A percentile compares a stretch with the other conserved stretches of the same genome.
These are phyloP conservation scores for Musca vetustissima DNA, from an alignment of 1,140 invertebrate species.

Conservation along the genomic window DNA sequence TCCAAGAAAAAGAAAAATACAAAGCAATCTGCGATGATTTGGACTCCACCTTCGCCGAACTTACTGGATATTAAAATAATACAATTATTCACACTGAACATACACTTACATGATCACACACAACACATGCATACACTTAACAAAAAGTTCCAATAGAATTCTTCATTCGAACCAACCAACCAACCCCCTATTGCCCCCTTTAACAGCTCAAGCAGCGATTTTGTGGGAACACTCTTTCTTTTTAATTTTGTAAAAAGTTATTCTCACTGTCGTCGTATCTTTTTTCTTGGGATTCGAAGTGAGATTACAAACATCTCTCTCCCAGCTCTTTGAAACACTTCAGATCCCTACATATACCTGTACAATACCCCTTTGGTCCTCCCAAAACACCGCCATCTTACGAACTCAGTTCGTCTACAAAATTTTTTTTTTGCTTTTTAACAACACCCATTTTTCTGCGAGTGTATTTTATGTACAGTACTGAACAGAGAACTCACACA, in stretches of 20 bases:
- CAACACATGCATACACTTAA: neutral
- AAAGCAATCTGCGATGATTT: conserved; percentile 96
- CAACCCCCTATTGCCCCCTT: neutral
- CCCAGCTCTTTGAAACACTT: too few relatives aligned
- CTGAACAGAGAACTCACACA: neutral
- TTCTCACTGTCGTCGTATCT: too few relatives aligned
- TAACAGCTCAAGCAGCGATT: neutral
- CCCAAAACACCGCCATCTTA: too few relatives aligned
- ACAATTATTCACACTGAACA: conserved; percentile 33
- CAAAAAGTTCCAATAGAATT: conserved; percentile 23
- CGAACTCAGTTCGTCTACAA: too few relatives aligned
- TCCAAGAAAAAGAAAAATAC: conserved; percentile 95
- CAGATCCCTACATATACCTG: too few relatives aligned
- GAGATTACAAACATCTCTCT: too few relatives aligned
- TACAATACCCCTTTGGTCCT: too few relatives aligned
- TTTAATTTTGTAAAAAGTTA: too few relatives aligned
- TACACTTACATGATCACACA: conserved; percentile 21
- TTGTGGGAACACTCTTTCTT: too few relatives aligned
- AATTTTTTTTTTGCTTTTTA: conserved; percentile 14
- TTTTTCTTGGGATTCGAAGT: too few relatives aligned
- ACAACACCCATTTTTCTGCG: neutral
- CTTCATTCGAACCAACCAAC: conserved; percentile 3
- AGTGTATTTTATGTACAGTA: conserved; percentile 4
- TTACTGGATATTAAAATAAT: conserved; percentile 75
- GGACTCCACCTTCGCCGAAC: conserved; percentile 93